Evolutionary conservation across 1,140 invertebrate genomes (phyloP).

Genomic region (Ephestia elutella): DNA sequence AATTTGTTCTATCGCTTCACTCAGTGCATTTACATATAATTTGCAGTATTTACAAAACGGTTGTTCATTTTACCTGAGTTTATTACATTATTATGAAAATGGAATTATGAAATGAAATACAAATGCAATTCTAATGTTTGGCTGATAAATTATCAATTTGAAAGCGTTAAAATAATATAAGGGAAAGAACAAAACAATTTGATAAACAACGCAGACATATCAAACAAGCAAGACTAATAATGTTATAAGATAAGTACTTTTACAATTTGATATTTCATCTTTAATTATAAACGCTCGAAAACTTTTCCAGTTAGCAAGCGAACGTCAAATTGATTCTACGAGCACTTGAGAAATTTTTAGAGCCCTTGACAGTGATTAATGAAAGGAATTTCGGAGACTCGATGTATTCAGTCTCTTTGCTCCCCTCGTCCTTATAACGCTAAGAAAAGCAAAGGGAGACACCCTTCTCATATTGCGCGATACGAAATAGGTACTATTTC

Average conservation of each 20-base stretch:
- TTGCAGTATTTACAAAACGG: too few relatives aligned
- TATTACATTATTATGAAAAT: too few relatives aligned
- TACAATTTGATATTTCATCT: constrained; percentile 41
- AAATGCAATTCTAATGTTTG: too few relatives aligned
- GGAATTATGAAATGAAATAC: too few relatives aligned
- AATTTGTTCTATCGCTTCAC: too few relatives aligned
- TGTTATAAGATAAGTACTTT: background rate
- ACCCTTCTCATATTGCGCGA: constrained; percentile 39
- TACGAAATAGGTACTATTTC: constrained; percentile 25
- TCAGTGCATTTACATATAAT: too few relatives aligned
- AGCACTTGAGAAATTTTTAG: constrained; percentile 68
- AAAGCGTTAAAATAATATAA: background rate
- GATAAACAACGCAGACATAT: background rate
- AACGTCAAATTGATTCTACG: constrained; percentile 66
- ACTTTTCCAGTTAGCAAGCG: constrained; percentile 54
- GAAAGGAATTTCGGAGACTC: constrained; percentile 58
- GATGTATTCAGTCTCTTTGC: constrained; percentile 35
- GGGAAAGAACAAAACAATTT: background rate
- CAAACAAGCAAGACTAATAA: background rate
- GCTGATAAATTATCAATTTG: too few relatives aligned
- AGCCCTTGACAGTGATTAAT: constrained; percentile 70
- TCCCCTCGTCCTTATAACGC: constrained; percentile 22
- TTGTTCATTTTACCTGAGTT: too few relatives aligned
- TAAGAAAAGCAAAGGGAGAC: constrained; percentile 51
- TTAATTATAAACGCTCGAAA: constrained; percentile 55